A percentile compares a stretch with the other conserved stretches of the same genome.
These are phyloP conservation scores for Anas platyrhynchos DNA, from an alignment of 2,113 vertebrate genomes.

Conservation along the genomic window DNA sequence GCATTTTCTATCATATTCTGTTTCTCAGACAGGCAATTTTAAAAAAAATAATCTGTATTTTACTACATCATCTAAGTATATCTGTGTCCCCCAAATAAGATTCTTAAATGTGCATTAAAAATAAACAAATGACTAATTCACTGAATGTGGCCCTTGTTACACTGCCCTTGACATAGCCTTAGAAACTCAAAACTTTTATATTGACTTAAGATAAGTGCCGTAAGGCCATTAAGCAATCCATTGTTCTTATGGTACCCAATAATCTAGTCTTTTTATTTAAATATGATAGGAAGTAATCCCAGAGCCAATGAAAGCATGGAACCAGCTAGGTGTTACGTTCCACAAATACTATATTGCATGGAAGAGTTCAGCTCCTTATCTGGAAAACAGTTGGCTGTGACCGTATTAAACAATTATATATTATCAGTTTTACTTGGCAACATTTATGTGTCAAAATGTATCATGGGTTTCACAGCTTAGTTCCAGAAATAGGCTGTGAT, in stretches of 20 bases:
- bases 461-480: constrained; percentile 35
- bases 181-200: constrained; percentile 68
- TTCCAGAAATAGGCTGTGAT: constrained; percentile 69
- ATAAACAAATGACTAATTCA: background rate
- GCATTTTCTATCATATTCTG: constrained; percentile 53
- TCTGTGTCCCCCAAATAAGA: constrained; percentile 51
- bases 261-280: constrained; percentile 69
- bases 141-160: constrained; percentile 76
- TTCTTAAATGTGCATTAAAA: constrained; percentile 60
- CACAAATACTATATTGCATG: constrained; percentile 49
- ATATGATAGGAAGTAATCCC: constrained; percentile 63
- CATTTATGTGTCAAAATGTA: constrained; percentile 31
- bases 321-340: constrained; percentile 40
- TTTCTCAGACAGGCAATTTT: background rate
- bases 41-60: constrained; percentile 6
- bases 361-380: constrained; percentile 54
- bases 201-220: constrained; percentile 80
- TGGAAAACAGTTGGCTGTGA: constrained; percentile 36
- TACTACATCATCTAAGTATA: constrained; percentile 25
- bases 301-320: constrained; percentile 64
- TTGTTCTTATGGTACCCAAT: constrained; percentile 68
- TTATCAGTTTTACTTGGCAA: constrained; percentile 65
- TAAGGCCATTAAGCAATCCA: constrained; percentile 64
- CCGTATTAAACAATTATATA: constrained; percentile 26
- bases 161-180: constrained; percentile 69